phyloP scores from a whole-genome alignment of 2,888 invertebrate genomes.

The Hyposoter didymator region DNA sequence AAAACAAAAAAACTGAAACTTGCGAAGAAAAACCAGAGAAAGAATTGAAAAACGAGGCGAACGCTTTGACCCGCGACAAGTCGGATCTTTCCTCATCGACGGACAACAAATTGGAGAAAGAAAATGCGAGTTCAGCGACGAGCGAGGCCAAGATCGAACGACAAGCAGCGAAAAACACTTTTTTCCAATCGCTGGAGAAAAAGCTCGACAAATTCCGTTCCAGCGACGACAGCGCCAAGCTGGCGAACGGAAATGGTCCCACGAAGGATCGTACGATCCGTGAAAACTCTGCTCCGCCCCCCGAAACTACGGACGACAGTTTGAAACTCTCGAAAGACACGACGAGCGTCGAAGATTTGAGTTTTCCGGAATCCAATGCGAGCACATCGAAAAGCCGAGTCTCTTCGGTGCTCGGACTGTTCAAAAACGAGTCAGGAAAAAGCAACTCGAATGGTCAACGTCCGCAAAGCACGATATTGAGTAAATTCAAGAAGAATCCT shows the following conservation, averaged over 20 bases:
- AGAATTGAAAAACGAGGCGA: constrained; percentile 79
- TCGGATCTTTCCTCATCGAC: constrained; percentile 59
- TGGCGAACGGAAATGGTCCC: constrained; percentile 83
- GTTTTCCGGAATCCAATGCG: constrained; percentile 82
- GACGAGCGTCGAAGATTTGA: constrained; percentile 89
- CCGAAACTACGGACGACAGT: constrained; percentile 85
- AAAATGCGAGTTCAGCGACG: constrained; percentile 15
- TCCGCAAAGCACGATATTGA: constrained; percentile 73
- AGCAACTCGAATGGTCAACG: constrained; percentile 67
- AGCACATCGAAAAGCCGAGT: constrained; percentile 87
- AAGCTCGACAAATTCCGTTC: constrained; percentile 81
- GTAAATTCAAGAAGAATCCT: constrained; percentile 86
- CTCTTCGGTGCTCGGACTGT: constrained; percentile 90
- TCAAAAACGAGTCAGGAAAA: constrained; percentile 86
- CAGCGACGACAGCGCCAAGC: constrained; percentile 78
- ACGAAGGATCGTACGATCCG: constrained; percentile 76
- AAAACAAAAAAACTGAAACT: constrained; percentile 63
- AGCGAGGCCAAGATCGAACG: constrained; percentile 72
- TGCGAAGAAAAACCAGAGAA: constrained; percentile 73
- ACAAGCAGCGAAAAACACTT: constrained; percentile 84
- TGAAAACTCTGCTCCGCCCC: constrained; percentile 77
- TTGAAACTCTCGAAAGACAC: constrained; percentile 88
- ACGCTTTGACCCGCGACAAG: constrained; percentile 76
- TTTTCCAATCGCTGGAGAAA: constrained; percentile 91
- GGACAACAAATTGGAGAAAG: constrained; percentile 67